A percentile compares a stretch with the other conserved stretches of the same genome.
Evolutionary conservation across 2,113 vertebrate genomes (phyloP).

Genomic region (Dermatemys mawii): DNA sequence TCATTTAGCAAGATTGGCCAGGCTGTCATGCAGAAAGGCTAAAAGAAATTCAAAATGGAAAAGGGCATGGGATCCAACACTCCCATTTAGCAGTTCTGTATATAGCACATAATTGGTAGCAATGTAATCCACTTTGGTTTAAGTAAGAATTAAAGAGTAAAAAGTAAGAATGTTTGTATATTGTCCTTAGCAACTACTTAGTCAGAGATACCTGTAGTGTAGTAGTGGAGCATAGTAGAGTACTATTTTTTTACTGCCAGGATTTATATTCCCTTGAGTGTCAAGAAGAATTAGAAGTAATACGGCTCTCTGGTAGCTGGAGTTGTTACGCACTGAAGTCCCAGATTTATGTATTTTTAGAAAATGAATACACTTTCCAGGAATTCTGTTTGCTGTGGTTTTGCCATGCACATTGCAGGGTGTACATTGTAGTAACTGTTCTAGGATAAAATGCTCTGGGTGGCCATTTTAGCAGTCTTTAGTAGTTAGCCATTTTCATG

Average conservation of each 20-base stretch:
- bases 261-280: background rate
- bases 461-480: background rate
- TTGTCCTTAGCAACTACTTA: background rate
- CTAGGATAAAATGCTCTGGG: background rate
- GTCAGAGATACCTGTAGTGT: background rate
- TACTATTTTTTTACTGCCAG: background rate
- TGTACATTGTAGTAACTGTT: background rate
- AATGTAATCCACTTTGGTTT: background rate
- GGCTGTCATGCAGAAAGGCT: background rate
- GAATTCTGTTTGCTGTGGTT: background rate
- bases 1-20: background rate
- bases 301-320: background rate
- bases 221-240: background rate
- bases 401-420: background rate
- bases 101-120: background rate
- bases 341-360: background rate
- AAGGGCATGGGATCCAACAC: background rate
- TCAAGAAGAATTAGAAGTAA: background rate
- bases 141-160: background rate
- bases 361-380: background rate
- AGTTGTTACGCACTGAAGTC: background rate
- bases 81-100: background rate
- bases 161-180: background rate
- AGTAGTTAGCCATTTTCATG: background rate
- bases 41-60: background rate